Base-by-base conservation (phyloP, 1,140 invertebrate species). In the Paraescarpia echinospica region DNA sequence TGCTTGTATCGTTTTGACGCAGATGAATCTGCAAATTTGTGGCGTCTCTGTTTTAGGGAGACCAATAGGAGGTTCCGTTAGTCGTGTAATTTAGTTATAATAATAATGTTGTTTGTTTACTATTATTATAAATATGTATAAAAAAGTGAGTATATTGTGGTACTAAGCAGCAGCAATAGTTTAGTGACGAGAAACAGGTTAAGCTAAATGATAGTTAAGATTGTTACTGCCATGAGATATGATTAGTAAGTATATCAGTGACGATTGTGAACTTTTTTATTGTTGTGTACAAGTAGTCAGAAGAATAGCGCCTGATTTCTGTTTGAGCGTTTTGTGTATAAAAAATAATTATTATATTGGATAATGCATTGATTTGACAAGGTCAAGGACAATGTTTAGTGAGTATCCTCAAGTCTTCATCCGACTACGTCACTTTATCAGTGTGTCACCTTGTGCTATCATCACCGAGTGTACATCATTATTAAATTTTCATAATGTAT, bases 121-220 rank as follows among this genome's bases (percentile, higher is more conserved):
- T 77, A 77, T 77, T 77, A 77, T 77, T 77, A 77, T 77, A 77
- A 77, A 77, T 77, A 77, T 77, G 59, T 77, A 77, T 77, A 77
- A 77, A 51, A n/a, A 77, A 27, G 59, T 77, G 59, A 77, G 59
- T 77, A 77, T 77, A 77, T 77, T 77, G 22, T 77, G 59, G 27
- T 77, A 77, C 59, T 18, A 77, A 18, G 59, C 59, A 77, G 59
- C 59, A 77, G 59, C 59, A 77, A 77, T 77, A 77, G 59, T 18
- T 77, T 77, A 77, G 59, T 77, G 59, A 77, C 14, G 22, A 2
- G 59, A 31, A 77, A 77, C 12, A 41, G 41, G 41, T 77, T 77
- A 77, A 77, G 59, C 59, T 77, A 77, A 77, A 0, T 77, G 22
- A 77, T 27, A 31, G 59, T 77, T 31, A 77, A 77, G 59, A 77